Evolutionary conservation across 1,140 invertebrate species (phyloP).

Genomic region (Brachionus rotundiformis): DNA sequence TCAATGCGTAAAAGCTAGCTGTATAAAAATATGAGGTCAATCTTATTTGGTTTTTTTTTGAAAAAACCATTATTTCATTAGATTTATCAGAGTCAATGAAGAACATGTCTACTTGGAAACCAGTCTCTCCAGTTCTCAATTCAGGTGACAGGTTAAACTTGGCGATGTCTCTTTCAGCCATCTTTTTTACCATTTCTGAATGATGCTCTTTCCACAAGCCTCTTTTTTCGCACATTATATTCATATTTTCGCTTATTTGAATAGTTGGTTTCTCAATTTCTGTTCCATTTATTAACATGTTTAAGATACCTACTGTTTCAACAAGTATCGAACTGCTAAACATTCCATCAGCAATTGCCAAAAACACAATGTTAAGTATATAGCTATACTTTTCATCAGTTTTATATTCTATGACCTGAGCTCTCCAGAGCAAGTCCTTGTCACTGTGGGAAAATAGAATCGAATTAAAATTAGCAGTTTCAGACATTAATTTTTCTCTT

Average conservation of each 20-base stretch:
- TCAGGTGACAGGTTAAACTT: not conserved
- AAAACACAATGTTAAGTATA: not conserved
- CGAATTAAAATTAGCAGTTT: conserved; percentile 22
- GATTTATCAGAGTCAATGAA: not conserved
- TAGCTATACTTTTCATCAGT: not conserved
- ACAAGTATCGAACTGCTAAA: not conserved
- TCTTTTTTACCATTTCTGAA: not conserved
- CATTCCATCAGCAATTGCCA: conserved; percentile 30
- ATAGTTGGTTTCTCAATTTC: not conserved
- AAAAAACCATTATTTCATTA: not conserved
- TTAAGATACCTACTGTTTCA: conserved; percentile 9
- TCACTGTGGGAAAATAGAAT: not conserved
- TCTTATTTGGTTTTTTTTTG: not conserved
- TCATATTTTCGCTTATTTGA: conserved; percentile 2
- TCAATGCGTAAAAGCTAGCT: conserved; percentile 18
- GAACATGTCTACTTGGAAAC: conserved; percentile 30
- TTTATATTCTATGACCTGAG: conserved; percentile 5
- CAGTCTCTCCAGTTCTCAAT: not conserved
- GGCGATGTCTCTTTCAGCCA: conserved; percentile 14
- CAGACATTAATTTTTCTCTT: not conserved
- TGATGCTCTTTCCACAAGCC: not conserved
- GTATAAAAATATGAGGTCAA: conserved; percentile 15
- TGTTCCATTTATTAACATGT: not conserved
- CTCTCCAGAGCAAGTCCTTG: conserved; percentile 1
- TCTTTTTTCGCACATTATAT: conserved; percentile 16